Evolutionary conservation across 2,888 invertebrate species (phyloP), one percentile per base, ranked within the genome.

Genomic region (Caenorhabditis plicata): DNA sequence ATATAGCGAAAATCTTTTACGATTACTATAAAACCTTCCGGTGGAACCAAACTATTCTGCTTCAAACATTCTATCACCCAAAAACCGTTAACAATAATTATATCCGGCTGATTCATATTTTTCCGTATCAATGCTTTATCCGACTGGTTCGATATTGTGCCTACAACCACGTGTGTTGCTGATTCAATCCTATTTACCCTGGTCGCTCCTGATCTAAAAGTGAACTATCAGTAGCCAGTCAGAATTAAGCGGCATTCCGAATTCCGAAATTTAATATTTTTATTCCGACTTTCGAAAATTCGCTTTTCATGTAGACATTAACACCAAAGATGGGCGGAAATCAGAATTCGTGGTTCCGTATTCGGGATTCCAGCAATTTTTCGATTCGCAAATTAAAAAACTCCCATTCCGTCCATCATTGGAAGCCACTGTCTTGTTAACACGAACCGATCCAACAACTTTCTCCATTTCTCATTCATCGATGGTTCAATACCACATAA

Each of bases 151-250:
- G 55, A 38, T n/a, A n/a, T n/a, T 20, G 44, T 9, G 17, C 60
- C 27, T 4, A 71, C 68, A 11, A 71, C 47, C 1, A 71, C 60
- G 27, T 68, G 63, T 2, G 68, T 68, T 22, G 71, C 68, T 20
- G 41, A 41, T 7, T 66, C 66, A 23, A 64, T 46, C 9, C 33
- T 51, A 2, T 39, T 23, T 1, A 52, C 64, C 13, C 66, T 51
- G 2, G 64, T 65, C 1, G 68, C 68, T 8, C 71, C 71, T n/a
- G n/a, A n/a, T n/a, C n/a, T n/a, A n/a, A n/a, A n/a, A n/a, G n/a
- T n/a, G n/a, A n/a, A n/a, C n/a, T n/a, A n/a, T n/a, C n/a, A n/a
- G n/a, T n/a, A n/a, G n/a, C n/a, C n/a, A n/a, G n/a, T n/a, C n/a
- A n/a, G n/a, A n/a, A n/a, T n/a, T n/a, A n/a, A n/a, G n/a, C n/a